These are phyloP conservation scores for Thryonomys swinderianus DNA, from an alignment of 2,113 vertebrate genomes.

Conservation along the genomic window DNA sequence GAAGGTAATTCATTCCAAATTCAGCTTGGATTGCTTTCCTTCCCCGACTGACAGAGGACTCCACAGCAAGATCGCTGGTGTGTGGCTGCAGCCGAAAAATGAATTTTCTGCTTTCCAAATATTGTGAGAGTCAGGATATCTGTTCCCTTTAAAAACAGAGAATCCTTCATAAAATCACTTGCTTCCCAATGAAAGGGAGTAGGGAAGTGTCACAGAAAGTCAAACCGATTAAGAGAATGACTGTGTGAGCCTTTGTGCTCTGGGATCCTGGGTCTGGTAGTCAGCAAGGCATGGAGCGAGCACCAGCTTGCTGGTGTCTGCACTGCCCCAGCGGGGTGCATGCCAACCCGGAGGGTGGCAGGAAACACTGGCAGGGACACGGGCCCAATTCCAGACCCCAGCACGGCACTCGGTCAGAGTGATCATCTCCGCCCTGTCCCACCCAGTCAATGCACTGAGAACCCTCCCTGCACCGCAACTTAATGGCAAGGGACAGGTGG, in stretches of 20 bases:
- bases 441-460: no score
- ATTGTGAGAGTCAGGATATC: not conserved
- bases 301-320: not conserved
- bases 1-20: slow-evolving; percentile 62
- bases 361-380: fast-evolving
- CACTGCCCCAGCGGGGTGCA: fast-evolving
- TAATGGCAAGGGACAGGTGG: not conserved
- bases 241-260: not conserved
- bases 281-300: not conserved
- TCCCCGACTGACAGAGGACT: slow-evolving; percentile 29
- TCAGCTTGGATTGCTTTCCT: slow-evolving; percentile 31
- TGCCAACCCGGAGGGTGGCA: fast-evolving
- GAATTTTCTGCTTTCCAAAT: slow-evolving; percentile 3
- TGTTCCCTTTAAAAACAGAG: not conserved
- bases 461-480: not conserved
- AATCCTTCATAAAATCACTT: not conserved
- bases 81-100: slow-evolving; percentile 31
- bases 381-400: fast-evolving
- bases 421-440: no score
- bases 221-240: not conserved
- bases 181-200: not conserved
- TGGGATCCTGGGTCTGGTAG: not conserved
- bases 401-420: not conserved
- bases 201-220: not conserved
- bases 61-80: not conserved